Base-by-base conservation (phyloP, 2,113 vertebrate genomes). In the Hymenochirus boettgeri region DNA sequence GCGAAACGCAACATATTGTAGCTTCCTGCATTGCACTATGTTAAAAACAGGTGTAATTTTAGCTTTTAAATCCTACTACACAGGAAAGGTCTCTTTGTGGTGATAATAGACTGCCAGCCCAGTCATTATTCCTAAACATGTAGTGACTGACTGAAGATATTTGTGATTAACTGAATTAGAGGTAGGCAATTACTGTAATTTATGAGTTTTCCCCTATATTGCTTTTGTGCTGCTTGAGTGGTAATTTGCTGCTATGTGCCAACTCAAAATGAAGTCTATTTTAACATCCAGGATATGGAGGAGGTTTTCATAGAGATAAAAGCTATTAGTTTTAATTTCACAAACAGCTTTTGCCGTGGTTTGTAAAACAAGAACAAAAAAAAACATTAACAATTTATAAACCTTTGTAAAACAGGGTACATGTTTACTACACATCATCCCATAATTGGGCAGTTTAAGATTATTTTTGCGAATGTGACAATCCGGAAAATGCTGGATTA, bases 161-260 rank as follows among this genome's bases (percentile, higher is more conserved):
- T 50, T 56, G 35, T 58, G 64, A 59, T 67, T 67, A 67, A 59
- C 56, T 52, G 18, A 57, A 67, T 67, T 59, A 51, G 55, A 27
- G 29, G 46, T 18, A 59, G 33, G 31, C 64, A 59, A 67, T 67
- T 67, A 29, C 56, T 42, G 33, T 59, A 52, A 67, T 67, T 52
- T 52, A 52, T 59, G 64, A 67, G 46, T 22, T 59, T 39, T 52
- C 42, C 47, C 39, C 33, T 39, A 29, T 57, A 37, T n/a, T 24
- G 33, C 29, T 33, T 50, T 31, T 24, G n/a, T n/a, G 33, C 10
- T 35, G 45, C 19, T 66, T 55, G 29, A 66, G 64, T 52, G 56
- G 47, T 50, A 58, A 50, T 25, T 59, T 35, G 31, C 54, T 50
- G 45, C 31, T 66, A 19, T 37, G 29, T 33, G 47, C 29, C 46